Conservation (phyloP, 2,888 invertebrate genomes). For the Phoenoteleia sp. region DNA sequence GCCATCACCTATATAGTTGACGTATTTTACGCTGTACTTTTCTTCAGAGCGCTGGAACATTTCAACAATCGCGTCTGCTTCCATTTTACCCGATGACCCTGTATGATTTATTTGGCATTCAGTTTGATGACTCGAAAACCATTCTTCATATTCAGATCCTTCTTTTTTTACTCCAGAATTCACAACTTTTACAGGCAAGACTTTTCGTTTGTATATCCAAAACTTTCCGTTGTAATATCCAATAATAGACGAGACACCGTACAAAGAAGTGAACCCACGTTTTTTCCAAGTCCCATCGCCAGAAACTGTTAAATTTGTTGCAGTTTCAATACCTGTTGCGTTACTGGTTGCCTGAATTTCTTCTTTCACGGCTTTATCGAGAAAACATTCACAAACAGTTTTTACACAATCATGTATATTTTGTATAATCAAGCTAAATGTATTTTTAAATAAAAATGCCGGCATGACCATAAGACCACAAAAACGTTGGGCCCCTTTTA, state of each 20-base stretch:
- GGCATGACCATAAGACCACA: constrained; percentile 54
- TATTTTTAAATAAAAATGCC: constrained; percentile 30
- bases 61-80: constrained; percentile 39
- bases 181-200: constrained; percentile 31
- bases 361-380: background rate
- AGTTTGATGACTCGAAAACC: background rate
- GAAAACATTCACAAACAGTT: background rate
- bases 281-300: constrained; percentile 38
- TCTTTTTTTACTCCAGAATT: constrained; percentile 35
- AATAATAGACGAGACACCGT: constrained; percentile 16
- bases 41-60: constrained; percentile 44
- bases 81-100: constrained; percentile 43
- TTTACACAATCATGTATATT: constrained; percentile 16
- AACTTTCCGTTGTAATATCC: background rate
- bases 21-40: constrained; percentile 17
- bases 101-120: constrained; percentile 8
- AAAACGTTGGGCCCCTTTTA: constrained; percentile 42
- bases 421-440: constrained; percentile 37
- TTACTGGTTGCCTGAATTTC: constrained; percentile 7
- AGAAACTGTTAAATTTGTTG: constrained; percentile 19
- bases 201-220: too few species aligned
- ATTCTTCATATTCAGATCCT: background rate
- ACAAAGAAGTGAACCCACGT: constrained; percentile 38
- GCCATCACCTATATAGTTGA: constrained; percentile 23
- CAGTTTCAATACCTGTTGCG: background rate